A percentile compares a stretch with the other conserved stretches of the same genome.
Conservation (phyloP, 2,113 vertebrate species). For the Sylvia atricapilla region DNA sequence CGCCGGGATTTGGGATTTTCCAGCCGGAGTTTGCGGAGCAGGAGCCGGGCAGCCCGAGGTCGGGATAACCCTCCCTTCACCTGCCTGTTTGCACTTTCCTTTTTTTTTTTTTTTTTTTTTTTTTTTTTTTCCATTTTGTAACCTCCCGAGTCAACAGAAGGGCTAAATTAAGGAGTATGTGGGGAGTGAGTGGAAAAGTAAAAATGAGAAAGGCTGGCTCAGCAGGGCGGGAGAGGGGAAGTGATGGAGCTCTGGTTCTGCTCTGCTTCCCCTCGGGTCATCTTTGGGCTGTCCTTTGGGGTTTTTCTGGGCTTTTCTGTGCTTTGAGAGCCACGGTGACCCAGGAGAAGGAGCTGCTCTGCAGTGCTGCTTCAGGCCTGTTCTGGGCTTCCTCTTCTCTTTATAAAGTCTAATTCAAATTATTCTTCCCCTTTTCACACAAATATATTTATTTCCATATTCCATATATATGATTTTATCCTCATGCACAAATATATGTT, state of each 20-base stretch:
- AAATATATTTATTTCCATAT: neutral
- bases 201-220: neutral
- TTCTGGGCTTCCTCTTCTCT: neutral
- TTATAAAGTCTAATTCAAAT: neutral
- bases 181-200: constrained; percentile 12
- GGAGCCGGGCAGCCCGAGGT: neutral
- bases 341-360: neutral
- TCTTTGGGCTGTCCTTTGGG: neutral
- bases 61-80: neutral
- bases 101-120: neutral
- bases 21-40: neutral
- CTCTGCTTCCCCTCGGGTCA: neutral
- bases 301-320: neutral
- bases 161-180: constrained; percentile 33
- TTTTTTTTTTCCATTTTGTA: constrained; percentile 24
- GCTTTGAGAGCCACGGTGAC: neutral
- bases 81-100: neutral
- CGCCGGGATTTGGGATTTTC: neutral
- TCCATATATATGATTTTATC: neutral
- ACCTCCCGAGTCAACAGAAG: constrained; percentile 21
- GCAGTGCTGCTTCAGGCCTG: neutral
- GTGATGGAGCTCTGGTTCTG: neutral
- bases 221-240: neutral
- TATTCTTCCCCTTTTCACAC: neutral
- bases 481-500: neutral